Evolutionary conservation across 2,797 vertebrate genomes (phyloP).

Genomic region (Rousettus madagascariensis): DNA sequence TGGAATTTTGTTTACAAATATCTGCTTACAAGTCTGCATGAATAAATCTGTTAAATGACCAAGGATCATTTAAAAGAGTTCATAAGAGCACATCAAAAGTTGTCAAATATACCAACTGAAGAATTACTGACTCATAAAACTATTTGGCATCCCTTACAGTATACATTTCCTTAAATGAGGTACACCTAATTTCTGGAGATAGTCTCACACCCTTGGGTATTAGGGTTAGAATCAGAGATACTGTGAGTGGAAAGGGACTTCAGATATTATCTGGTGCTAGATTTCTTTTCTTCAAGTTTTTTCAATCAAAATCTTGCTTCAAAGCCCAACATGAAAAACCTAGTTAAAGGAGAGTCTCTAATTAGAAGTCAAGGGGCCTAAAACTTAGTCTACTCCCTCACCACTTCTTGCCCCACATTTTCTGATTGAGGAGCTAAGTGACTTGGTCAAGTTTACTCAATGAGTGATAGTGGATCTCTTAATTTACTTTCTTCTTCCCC

Average conservation of each 20-base stretch:
- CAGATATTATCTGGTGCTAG: neutral
- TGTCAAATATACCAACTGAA: neutral
- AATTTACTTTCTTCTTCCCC: neutral
- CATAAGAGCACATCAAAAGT: neutral
- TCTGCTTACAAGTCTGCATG: neutral
- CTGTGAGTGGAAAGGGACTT: constrained; percentile 7
- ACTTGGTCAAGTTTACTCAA: neutral
- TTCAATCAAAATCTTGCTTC: neutral
- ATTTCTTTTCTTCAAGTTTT: constrained; percentile 2
- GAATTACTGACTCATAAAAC: constrained; percentile 10
- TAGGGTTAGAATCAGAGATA: neutral
- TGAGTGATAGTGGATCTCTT: neutral
- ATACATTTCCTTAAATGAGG: neutral
- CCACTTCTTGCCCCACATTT: neutral
- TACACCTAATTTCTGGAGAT: neutral
- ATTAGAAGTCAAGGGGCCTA: neutral
- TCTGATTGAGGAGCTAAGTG: neutral
- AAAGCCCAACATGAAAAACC: neutral
- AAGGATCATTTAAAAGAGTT: neutral
- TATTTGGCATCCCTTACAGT: neutral
- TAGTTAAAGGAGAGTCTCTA: neutral
- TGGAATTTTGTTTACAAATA: constrained; percentile 19
- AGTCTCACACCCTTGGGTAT: neutral
- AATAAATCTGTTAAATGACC: neutral
- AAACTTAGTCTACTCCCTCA: neutral